Evolutionary conservation across 2,888 invertebrate species (phyloP), one percentile per base, ranked within the genome.

Genomic region (Eupithecia tripunctaria): DNA sequence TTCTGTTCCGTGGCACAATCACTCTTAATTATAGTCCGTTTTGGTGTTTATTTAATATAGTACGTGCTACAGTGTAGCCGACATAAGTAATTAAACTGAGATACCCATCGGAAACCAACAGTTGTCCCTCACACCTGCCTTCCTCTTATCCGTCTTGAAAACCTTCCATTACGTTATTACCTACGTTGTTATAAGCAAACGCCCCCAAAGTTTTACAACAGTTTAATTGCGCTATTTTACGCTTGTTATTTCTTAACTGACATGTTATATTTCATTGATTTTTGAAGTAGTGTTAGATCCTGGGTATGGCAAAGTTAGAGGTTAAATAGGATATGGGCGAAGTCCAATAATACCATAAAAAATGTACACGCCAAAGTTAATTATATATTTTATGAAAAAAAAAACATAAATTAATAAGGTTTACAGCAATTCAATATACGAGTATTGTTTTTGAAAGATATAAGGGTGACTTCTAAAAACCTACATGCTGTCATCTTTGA

Each of bases 181-280:
- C 62, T 36, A n/a, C 85, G 85, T 86, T 82, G 87, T 90, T 89
- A 89, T 90, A 89, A 90, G 86, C 81, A 82, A 85, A 88, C 88
- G 86, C 87, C 91, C 89, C 68, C 64, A 80, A 77, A 84, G 81
- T 88, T 90, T 90, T 86, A 90, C 85, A 89, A 88, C 88, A 82
- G 87, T 89, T 89, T 91, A 90, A 91, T 91, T 90, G 86, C 86
- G 85, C 87, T 90, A 87, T 89, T 90, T 88, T 87, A 90, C 89
- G 89, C 90, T 87, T 88, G 87, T 90, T 87, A 81, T 88, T 84
- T 82, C 79, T 80, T 71, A 78, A 82, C 82, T 84, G 85, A 85
- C 83, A 79, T 85, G 86, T 85, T 88, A 87, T 80, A 65, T 74
- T 78, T 68, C 38, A n/a, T n/a, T 68, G 66, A 70, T 43, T 21